Base-by-base conservation (phyloP, 2,797 vertebrate genomes). In the Argya squamiceps region DNA sequence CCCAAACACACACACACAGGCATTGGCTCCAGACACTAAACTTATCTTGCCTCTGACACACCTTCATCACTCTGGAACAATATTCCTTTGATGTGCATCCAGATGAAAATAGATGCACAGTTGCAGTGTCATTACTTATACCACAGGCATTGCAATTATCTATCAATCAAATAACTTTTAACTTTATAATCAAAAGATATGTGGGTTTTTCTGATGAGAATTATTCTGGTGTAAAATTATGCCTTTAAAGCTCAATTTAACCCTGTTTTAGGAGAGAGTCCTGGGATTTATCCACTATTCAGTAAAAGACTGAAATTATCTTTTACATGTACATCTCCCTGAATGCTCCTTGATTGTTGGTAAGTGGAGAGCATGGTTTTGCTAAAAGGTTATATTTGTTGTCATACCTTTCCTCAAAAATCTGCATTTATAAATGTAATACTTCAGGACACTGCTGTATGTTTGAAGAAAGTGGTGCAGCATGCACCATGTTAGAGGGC, bases 21-120 rank as follows among this genome's bases (percentile, higher is more conserved):
- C n/a, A 46, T 5, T 29, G 49, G 29, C 12, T n/a, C 6, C 2
- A 47, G 23, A 55, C 15, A 20, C 34, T 24, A 34, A 24, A 55
- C 4, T n/a, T 13, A 15, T 20, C 34, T 12, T 39, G 19, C n/a
- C 29, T 56, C 43, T 55, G 23, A 15, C 29, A 23, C 0, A 0
- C 2, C 9, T 56, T 76, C 29, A 44, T 11, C 17, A 52, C 15
- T 59, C 36, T 36, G 4, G 13, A n/a, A 49, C 11, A 47, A 7
- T 68, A 12, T 6, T 76, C 10, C 24, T 10, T 23, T 50, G 24
- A 44, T 4, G 2, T 11, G 43, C 30, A 65, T 53, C 12, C 30
- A 49, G 30, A 23, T 14, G n/a, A 65, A 89, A 70, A 75, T 39
- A 78, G 69, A 68, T 39, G 30, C 29, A 46, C 7, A 15, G 26